Evolutionary conservation across 2,113 vertebrate species (phyloP).

Genomic region (Daubentonia madagascariensis): DNA sequence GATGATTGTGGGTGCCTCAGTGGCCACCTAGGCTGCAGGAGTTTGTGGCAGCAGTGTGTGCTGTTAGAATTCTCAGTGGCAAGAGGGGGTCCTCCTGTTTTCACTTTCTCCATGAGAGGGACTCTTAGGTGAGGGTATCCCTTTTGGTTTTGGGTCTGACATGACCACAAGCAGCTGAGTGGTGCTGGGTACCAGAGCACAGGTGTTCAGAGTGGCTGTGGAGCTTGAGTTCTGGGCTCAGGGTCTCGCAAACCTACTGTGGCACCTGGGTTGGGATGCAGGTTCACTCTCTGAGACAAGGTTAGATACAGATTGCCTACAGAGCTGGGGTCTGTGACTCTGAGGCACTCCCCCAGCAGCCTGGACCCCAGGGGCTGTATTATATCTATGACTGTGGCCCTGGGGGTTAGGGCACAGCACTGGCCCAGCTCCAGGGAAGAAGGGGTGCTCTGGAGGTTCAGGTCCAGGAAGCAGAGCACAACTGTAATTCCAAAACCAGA

Average conservation of each 20-base stretch:
- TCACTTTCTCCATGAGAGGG: not conserved
- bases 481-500: not conserved
- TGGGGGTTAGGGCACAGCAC: not conserved
- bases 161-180: not conserved
- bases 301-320: not conserved
- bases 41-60: not conserved
- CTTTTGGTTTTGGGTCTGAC: not conserved
- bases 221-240: not conserved
- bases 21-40: not conserved
- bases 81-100: not conserved
- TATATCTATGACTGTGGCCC: not conserved
- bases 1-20: not conserved
- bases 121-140: not conserved
- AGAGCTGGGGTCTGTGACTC: not conserved
- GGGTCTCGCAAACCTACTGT: not conserved
- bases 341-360: not conserved
- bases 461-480: not conserved
- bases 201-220: not conserved
- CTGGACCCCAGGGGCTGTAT: not conserved
- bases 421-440: not conserved
- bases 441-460: not conserved
- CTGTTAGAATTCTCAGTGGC: not conserved
- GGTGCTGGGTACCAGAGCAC: not conserved
- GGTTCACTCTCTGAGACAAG: not conserved
- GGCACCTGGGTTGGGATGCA: not conserved